A percentile compares a stretch with the other conserved stretches of the same genome.
Conservation (phyloP, 23 tunicate species). For the Ciona savignyi region DNA sequence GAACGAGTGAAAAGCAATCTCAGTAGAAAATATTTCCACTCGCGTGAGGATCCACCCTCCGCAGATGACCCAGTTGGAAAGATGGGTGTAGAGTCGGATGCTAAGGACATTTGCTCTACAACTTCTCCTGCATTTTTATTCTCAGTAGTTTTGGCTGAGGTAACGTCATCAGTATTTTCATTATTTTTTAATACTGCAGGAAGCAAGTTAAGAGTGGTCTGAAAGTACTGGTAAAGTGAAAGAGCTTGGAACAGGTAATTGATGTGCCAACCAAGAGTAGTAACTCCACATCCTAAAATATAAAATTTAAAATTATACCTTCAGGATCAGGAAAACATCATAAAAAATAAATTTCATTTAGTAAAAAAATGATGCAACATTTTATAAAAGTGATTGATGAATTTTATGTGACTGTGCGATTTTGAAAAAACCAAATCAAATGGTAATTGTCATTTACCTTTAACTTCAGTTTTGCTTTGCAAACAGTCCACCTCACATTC, state of each 20-base stretch:
- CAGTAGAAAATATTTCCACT: slow-evolving; percentile 19
- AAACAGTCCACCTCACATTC: slow-evolving; percentile 11
- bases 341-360: no score
- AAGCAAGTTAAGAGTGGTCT: background rate
- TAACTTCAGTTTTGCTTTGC: background rate
- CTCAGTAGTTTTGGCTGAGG: background rate
- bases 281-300: background rate
- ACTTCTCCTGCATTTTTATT: background rate
- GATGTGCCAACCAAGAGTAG: background rate
- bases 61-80: background rate
- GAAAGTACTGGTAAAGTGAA: background rate
- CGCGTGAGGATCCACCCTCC: background rate
- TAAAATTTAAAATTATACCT: background rate
- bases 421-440: no score
- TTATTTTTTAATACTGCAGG: background rate
- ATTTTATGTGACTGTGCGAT: no score
- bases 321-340: no score
- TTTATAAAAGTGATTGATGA: no score
- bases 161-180: background rate
- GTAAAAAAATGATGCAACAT: no score
- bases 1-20: slow-evolving; percentile 29
- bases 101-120: background rate
- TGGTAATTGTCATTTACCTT: background rate
- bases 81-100: background rate
- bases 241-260: background rate